Evolutionary conservation across 2,797 vertebrate species (phyloP).

Genomic region (Gymnodraco acuticeps): DNA sequence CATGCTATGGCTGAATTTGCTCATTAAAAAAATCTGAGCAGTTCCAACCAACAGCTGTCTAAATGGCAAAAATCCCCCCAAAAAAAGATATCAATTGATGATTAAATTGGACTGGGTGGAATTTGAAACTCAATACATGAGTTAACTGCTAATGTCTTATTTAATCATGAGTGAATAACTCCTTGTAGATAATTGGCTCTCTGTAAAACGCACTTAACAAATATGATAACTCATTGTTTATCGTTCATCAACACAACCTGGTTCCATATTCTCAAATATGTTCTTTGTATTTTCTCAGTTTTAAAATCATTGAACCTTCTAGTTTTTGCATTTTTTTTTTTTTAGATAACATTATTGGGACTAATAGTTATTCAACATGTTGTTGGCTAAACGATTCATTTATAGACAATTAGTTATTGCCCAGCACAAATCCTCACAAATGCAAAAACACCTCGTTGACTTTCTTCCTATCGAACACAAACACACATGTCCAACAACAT

Average conservation of each 20-base stretch:
- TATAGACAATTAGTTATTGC: background rate
- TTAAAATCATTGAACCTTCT: background rate
- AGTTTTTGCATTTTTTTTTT: too few species aligned
- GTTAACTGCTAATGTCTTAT: background rate
- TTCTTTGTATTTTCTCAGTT: background rate
- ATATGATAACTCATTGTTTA: background rate
- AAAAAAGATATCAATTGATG: background rate
- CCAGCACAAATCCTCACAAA: background rate
- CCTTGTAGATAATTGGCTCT: background rate
- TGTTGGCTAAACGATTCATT: too few species aligned
- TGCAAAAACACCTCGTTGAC: background rate
- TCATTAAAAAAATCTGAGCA: conserved; percentile 22
- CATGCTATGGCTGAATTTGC: conserved; percentile 17
- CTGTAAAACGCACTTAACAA: rapidly evolving
- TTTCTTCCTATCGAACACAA: background rate
- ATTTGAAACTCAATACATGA: background rate
- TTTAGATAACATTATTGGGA: too few species aligned
- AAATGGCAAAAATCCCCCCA: background rate
- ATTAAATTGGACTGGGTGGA: background rate
- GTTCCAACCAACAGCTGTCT: conserved; percentile 9
- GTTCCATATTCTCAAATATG: background rate
- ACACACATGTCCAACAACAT: background rate
- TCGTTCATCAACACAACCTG: background rate
- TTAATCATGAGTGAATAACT: background rate
- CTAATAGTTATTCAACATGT: too few species aligned